Evolutionary conservation across 1,140 invertebrate genomes (phyloP).

Genomic region (Apocrypta bakeri): DNA sequence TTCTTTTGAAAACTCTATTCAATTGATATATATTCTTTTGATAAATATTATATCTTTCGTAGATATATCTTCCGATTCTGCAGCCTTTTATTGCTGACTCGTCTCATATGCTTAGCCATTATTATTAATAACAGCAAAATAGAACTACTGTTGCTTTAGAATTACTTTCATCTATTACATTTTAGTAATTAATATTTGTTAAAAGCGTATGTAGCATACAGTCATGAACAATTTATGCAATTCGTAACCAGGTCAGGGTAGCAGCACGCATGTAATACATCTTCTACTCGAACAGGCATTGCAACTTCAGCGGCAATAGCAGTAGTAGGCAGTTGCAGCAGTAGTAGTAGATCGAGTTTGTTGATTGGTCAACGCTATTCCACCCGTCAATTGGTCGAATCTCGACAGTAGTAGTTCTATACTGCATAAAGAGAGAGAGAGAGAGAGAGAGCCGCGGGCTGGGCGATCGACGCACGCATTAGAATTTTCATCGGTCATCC

Average conservation of each 20-base stretch:
- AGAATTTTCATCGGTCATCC: slow-evolving; percentile 58
- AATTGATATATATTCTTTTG: no score
- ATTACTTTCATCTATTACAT: not conserved
- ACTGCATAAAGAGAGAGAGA: not conserved
- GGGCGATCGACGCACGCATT: slow-evolving; percentile 50
- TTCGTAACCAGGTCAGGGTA: slow-evolving; percentile 57
- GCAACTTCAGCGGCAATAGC: not conserved
- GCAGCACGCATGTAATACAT: slow-evolving; percentile 8
- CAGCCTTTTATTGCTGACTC: no score
- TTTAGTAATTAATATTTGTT: not conserved
- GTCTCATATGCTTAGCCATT: no score
- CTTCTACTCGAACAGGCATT: not conserved
- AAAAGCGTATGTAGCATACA: not conserved
- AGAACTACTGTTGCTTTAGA: no score
- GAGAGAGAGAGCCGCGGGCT: slow-evolving; percentile 5
- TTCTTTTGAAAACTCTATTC: no score
- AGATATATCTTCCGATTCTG: no score
- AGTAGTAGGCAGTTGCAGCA: slow-evolving; percentile 22
- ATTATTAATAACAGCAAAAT: no score
- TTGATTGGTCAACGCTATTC: slow-evolving; percentile 58
- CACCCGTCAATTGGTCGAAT: slow-evolving; percentile 64
- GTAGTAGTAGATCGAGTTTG: slow-evolving; percentile 52
- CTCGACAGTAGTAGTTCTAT: slow-evolving; percentile 3
- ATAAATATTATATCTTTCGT: no score
- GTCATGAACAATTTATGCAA: not conserved